Evolutionary conservation across 2,797 vertebrate species (phyloP), one percentile per base, ranked within the genome.

Genomic region (Lemur catta): DNA sequence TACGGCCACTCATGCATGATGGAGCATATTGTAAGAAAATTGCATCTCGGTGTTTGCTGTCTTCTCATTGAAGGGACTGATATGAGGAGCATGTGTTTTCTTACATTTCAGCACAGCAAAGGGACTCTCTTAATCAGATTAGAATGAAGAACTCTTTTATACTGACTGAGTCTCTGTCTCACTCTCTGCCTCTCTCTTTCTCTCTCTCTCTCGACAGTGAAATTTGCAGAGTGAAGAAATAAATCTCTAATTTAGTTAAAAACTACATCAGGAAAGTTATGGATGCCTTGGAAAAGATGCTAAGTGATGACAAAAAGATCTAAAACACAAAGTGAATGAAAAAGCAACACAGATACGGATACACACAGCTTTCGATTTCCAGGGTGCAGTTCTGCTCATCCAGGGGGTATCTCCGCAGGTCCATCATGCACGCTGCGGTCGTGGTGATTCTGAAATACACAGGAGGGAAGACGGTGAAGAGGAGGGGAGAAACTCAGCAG

Each of bases 381-480:
- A 99, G 98, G 48, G 99, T 99, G 97, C 99, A 99, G 98, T 99
- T 99, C 98, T 99, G 99, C 87, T 99, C 99, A 48, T 99, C 99
- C 98, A 99, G 97, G 0, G 99, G 99, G 94, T 99, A 99, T 97
- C 99, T 99, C 98, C 99, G 98, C 98, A 99, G 99, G 97, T 99
- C 99, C 99, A 99, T 99, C 99, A 99, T 99, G 97, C 99, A 99
- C 43, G 99, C 99, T 30, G 99, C 99, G 2, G 99, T 99, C 1
- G 99, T 99, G 24, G 99, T 99, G 98, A 99, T 99, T 98, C 99
- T 99, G 98, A 96, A 98, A 97, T 0, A 94, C 91, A 98, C 81
- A 96, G 33, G 35, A 82, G 22, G 63, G n/a, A 3, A 80, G 22
- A 22, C 6, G 24, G 90, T 89, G 95, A 28, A 59, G 28, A 26